Base-by-base conservation (phyloP, 2,113 vertebrate genomes). In the Campylomormyrus numenius region DNA sequence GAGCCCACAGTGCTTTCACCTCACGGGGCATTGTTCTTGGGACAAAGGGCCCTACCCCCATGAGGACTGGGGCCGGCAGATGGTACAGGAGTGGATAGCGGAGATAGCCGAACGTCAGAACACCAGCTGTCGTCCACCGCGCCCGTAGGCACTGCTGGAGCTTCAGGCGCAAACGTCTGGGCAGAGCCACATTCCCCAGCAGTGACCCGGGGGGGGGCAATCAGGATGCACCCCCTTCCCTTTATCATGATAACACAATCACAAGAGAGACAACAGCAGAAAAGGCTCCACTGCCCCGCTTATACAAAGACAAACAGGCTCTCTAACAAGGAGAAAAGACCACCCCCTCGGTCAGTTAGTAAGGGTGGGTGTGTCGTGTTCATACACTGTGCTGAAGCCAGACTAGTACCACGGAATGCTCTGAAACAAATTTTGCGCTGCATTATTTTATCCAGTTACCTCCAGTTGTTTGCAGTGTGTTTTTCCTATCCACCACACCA, bases 11-110 rank as follows among this genome's bases (percentile, higher is more conserved):
- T 90, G 92, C 92, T 94, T 94, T 95, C 94, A 93, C 84, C 91
- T 91, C 85, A 53, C 91, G 90, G 92, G 92, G 91, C 92, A 96
- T 96, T 96, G 95, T 96, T 94, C 93, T 90, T 93, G 93, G 94
- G 94, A 95, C 95, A 93, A 93, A 91, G 88, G 89, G 90, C 88
- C 91, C 92, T 91, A 93, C 94, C 94, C 1, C 45, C 50, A 52
- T 70, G 88, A 89, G 87, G 88, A 92, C 95, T 94, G 93, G 93
- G 91, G 35, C 90, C 92, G 94, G 95, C 96, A 96, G 95, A 96
- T 96, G 95, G 95, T 93, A 91, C 53, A 90, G 88, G 74, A 94
- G 92, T 92, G 93, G 45, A 94, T 92, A 92, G 53, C 92, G 91
- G 91, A 93, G 7, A 92, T 92, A 93, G 53, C 93, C 66, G 90